Conservation (phyloP, 2,797 vertebrate genomes). For the Salmo trutta region DNA sequence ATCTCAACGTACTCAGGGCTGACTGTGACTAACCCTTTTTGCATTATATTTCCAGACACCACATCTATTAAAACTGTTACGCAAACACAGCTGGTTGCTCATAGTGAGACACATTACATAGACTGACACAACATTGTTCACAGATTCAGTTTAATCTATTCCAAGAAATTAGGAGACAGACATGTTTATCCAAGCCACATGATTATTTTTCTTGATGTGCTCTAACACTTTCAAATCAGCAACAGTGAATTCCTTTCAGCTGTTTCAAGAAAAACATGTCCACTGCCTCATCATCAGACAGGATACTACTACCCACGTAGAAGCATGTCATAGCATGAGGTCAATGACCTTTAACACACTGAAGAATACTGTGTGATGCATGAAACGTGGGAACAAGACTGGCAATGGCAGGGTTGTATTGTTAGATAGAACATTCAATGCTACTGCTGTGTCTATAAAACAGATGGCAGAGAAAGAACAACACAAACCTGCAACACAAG, state of each 20-base stretch:
- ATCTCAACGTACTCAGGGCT: neutral
- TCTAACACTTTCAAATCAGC: neutral
- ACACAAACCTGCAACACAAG: neutral
- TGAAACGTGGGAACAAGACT: neutral
- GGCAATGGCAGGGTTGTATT: neutral
- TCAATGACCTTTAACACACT: neutral
- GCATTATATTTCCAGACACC: neutral
- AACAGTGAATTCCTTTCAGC: neutral
- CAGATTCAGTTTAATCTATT: neutral
- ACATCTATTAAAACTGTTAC: neutral
- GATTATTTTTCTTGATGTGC: neutral
- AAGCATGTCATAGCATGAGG: neutral
- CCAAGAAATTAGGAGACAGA: neutral
- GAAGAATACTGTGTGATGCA: neutral
- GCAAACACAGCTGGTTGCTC: conserved; percentile 3
- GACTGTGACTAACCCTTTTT: neutral
- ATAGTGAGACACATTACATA: neutral
- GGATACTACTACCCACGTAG: neutral
- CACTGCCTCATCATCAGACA: neutral
- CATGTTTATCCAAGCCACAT: neutral
- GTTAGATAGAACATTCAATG: neutral
- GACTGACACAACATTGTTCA: no score
- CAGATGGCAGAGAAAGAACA: neutral
- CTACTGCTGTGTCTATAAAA: neutral
- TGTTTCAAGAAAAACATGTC: neutral